A percentile compares a stretch with the other conserved stretches of the same genome.
phyloP scores from a whole-genome alignment of 2,888 invertebrate genomes.

The Andrena marginata region DNA sequence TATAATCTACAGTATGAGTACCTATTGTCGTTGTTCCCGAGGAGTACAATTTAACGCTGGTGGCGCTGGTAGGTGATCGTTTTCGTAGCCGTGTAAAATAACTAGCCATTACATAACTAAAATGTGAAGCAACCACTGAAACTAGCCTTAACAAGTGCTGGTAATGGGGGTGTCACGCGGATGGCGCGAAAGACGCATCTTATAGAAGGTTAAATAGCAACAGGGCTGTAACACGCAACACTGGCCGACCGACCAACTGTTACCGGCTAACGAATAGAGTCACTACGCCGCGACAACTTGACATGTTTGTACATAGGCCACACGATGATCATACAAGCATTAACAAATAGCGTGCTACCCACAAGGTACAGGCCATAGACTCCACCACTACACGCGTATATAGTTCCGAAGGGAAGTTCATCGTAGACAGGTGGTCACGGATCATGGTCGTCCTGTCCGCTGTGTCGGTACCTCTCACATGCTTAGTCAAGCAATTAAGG shows the following conservation, averaged over 20 bases:
- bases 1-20: no score
- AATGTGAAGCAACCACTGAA: slow-evolving; percentile 57
- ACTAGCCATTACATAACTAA: slow-evolving; percentile 32
- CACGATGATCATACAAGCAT: slow-evolving; percentile 77
- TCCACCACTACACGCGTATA: slow-evolving; percentile 39
- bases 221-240: slow-evolving; percentile 76
- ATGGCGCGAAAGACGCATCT: slow-evolving; percentile 77
- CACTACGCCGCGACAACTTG: slow-evolving; percentile 81
- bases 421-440: slow-evolving; percentile 69
- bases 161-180: slow-evolving; percentile 69
- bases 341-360: slow-evolving; percentile 74
- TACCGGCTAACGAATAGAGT: slow-evolving; percentile 74
- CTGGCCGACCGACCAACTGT: slow-evolving; percentile 71
- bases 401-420: slow-evolving; percentile 57
- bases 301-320: slow-evolving; percentile 82
- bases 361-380: slow-evolving; percentile 53
- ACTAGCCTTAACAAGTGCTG: slow-evolving; percentile 68
- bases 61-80: slow-evolving; percentile 9
- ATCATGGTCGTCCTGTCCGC: slow-evolving; percentile 54
- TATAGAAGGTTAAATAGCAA: slow-evolving; percentile 80
- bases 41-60: slow-evolving; percentile 16
- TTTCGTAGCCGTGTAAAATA: slow-evolving; percentile 18
- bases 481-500: slow-evolving; percentile 46
- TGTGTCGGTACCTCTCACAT: slow-evolving; percentile 44
- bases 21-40: background rate